Base-by-base conservation (phyloP, 2,797 vertebrate species). In the Poecilia velifera region DNA sequence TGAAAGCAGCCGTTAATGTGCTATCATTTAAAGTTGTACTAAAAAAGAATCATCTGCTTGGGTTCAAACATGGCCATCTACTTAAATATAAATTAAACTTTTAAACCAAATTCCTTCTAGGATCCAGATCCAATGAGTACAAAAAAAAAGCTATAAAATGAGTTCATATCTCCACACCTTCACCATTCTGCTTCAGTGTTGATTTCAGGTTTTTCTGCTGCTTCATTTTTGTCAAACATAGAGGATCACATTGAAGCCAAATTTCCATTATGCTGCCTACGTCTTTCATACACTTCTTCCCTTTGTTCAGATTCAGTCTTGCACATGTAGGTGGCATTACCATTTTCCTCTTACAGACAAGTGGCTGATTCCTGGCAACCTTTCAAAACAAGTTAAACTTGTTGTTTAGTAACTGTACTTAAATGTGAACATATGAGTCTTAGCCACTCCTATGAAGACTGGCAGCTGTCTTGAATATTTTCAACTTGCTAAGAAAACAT, bases 1-100 rank as follows among this genome's bases (percentile, higher is more conserved):
- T 62, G 16, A 72, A 80, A 45, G 76, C 41, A 77, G 39, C 28
- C 1, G 66, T 80, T 0, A 64, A 59, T 71, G 68, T 16, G 3
- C 12, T 14, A 71, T 28, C 25, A 71, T 45, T 45, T 43, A n/a
- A 22, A 25, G 20, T 68, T 68, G 34, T 25, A 22, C 36, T 12
- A 25, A 68, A 22, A 64, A 34, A 36, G 2, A 36, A 14, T 28
- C 20, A 7, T 36, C 16, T 3, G 6, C 1, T 22, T 12, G 20
- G 41, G 6, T 71, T 71, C 34, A 16, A 45, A n/a, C 2, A 14
- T 45, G 39, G 41, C 25, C 25, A 6, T 25, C 25, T 45, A 1
- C 12, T 45, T 28, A 14, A 41, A 41, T 12, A 16, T 71, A 43
- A 39, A 22, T 39, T 2, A 28, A 45, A 16, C 41, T 43, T 28